phyloP scores from a whole-genome alignment of 2,888 invertebrate genomes.

The Pinctada fucata region DNA sequence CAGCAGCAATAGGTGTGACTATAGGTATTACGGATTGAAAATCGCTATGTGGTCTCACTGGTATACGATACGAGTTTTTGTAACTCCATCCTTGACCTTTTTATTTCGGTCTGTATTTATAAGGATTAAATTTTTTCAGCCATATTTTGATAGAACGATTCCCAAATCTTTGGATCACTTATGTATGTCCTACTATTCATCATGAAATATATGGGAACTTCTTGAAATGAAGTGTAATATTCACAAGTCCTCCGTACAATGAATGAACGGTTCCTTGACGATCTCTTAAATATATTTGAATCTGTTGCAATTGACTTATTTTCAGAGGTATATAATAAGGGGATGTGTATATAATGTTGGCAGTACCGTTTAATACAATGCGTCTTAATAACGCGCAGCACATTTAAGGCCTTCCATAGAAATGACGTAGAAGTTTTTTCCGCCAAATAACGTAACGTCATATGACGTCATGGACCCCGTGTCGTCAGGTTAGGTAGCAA shows the following conservation, averaged over 20 bases:
- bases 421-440: no score
- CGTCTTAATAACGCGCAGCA: no score
- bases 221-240: slow-evolving; percentile 29
- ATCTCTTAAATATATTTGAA: slow-evolving; percentile 25
- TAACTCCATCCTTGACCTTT: background rate
- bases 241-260: slow-evolving; percentile 25
- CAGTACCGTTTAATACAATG: no score
- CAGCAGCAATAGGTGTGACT: slow-evolving; percentile 12
- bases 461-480: no score
- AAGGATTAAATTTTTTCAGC: slow-evolving; percentile 28
- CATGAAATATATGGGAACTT: slow-evolving; percentile 25
- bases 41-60: slow-evolving; percentile 1
- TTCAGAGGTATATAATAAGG: slow-evolving; percentile 32
- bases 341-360: slow-evolving; percentile 15
- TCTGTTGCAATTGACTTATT: slow-evolving; percentile 25
- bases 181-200: slow-evolving; percentile 32
- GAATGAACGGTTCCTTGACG: background rate
- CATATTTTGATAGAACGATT: slow-evolving; percentile 28
- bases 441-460: no score
- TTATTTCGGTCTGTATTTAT: slow-evolving; percentile 20
- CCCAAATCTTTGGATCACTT: slow-evolving; percentile 27
- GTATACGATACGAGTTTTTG: slow-evolving; percentile 1
- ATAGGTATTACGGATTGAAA: background rate
- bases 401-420: no score
- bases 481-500: no score